A percentile compares a stretch with the other conserved stretches of the same genome.
Conservation (phyloP, 2,797 vertebrate genomes). For the Apogon hyalosoma region DNA sequence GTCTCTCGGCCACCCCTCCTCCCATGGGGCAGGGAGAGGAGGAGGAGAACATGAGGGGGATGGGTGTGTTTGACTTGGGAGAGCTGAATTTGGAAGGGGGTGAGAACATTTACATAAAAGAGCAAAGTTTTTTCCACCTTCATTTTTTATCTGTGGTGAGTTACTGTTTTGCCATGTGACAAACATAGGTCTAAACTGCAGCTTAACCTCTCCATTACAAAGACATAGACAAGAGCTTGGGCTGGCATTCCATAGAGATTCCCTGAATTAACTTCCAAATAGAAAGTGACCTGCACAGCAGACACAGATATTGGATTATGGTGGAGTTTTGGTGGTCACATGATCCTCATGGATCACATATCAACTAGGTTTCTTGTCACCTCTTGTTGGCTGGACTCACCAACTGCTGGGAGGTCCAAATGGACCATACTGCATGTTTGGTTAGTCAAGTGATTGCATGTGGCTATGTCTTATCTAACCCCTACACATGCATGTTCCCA, state of each 20-base stretch:
- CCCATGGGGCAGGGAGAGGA: constrained; percentile 55
- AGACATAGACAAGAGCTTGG: background rate
- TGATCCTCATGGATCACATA: constrained; percentile 63
- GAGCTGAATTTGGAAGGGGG: constrained; percentile 73
- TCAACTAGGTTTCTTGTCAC: constrained; percentile 64
- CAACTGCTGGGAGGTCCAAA: constrained; percentile 57
- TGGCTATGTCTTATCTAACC: constrained; percentile 39
- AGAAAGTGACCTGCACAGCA: constrained; percentile 11
- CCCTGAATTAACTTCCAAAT: constrained; percentile 9
- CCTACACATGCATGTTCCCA: constrained; percentile 14
- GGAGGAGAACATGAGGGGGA: constrained; percentile 67
- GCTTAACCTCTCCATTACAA: background rate
- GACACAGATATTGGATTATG: constrained; percentile 59
- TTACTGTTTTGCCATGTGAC: constrained; percentile 4
- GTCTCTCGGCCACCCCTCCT: constrained; percentile 76
- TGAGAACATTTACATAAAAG: constrained; percentile 73
- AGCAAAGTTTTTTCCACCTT: constrained; percentile 37
- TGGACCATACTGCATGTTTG: constrained; percentile 1
- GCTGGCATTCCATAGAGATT: constrained; percentile 26
- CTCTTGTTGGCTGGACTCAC: constrained; percentile 42
- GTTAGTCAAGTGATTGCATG: constrained; percentile 38
- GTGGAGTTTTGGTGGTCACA: constrained; percentile 64
- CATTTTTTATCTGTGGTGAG: constrained; percentile 21
- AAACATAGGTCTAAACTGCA: constrained; percentile 12
- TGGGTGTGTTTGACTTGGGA: constrained; percentile 81